Base-by-base conservation (phyloP, 2,888 invertebrate genomes). In the Petrophora chlorosata region DNA sequence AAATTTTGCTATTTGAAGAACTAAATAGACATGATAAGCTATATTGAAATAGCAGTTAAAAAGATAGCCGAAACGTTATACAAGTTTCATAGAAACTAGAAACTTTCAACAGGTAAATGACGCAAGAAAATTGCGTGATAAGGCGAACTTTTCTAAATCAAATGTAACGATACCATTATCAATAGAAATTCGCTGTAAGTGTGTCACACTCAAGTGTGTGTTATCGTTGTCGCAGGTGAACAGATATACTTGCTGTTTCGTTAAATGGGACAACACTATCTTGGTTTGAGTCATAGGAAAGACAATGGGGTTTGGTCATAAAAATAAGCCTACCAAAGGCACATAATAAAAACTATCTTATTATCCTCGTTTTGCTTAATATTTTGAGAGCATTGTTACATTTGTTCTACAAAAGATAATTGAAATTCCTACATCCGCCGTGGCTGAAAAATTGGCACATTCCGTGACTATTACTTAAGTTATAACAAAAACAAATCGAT, bases 181-280 rank as follows among this genome's bases (percentile, higher is more conserved):
- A 54, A 53, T 51, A 54, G 62, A 66, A 74, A 73, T 76, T 65
- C 67, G 68, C 63, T 53, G 45, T 66, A 84, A 79, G 76, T 84
- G 78, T 84, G 85, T 85, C 85, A 80, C 68, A 69, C 65, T 70
- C 46, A 9, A 26, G 30, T 26, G 16, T 58, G 70, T 59, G 71
- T 72, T 77, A 70, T 74, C 65, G 17, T 4, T 14, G 46, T 64
- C 59, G 62, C 71, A 79, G 77, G 76, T 76, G 64, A 59, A 70
- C 57, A 67, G 33, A 43, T 34, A 63, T 55, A 46, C 43, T 36
- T 50, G 56, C 51, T 60, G 61, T 40, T 46, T 39, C 48, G 52
- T 33, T 50, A 53, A 59, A 63, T 59, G 34, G 49, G 45, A 48
- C 29, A 40, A 16, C 16, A 29, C 32, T 34, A 19, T 51, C 25